Percentiles rank a stretch among this genome's conserved stretches.
phyloP scores from a whole-genome alignment of 2,797 vertebrate species.

The Hoplostethus mediterraneus region DNA sequence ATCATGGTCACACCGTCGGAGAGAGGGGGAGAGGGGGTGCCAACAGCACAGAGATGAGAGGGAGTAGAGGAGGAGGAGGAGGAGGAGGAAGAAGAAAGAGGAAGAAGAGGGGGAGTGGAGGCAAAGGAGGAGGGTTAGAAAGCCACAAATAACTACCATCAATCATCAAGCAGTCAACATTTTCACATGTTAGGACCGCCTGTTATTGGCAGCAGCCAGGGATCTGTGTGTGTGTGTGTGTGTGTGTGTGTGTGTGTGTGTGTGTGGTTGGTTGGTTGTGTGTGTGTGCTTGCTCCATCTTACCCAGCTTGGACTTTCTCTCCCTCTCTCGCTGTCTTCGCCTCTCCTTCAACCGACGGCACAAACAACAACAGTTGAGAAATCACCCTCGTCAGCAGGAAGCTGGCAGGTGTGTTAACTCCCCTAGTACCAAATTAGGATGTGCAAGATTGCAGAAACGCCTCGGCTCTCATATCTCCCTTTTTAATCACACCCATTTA shows the following conservation, averaged over 20 bases:
- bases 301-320: conserved; percentile 67
- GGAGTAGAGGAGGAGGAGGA: conserved; percentile 20
- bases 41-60: conserved; percentile 49
- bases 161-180: conserved; percentile 89
- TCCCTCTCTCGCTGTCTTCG: conserved; percentile 77
- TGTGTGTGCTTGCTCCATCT: conserved; percentile 32
- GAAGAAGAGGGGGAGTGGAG: conserved; percentile 38
- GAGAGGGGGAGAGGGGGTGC: conserved; percentile 40
- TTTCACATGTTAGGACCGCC: conserved; percentile 89
- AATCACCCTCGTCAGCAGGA: conserved; percentile 92
- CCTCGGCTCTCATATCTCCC: conserved; percentile 73
- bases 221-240: conserved; percentile 80
- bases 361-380: conserved; percentile 88
- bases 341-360: conserved; percentile 83
- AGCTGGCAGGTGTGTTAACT: conserved; percentile 94
- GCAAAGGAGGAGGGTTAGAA: conserved; percentile 80
- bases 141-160: conserved; percentile 91
- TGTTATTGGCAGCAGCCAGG: conserved; percentile 89
- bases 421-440: conserved; percentile 91
- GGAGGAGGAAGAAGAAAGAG: conserved; percentile 54
- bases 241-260: conserved; percentile 19
- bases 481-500: conserved; percentile 81
- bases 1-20: conserved; percentile 76
- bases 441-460: conserved; percentile 87
- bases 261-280: conserved; percentile 18